These are phyloP conservation scores for Drosophila sulfurigaster DNA, from an alignment of 1,140 invertebrate species.

Conservation along the genomic window DNA sequence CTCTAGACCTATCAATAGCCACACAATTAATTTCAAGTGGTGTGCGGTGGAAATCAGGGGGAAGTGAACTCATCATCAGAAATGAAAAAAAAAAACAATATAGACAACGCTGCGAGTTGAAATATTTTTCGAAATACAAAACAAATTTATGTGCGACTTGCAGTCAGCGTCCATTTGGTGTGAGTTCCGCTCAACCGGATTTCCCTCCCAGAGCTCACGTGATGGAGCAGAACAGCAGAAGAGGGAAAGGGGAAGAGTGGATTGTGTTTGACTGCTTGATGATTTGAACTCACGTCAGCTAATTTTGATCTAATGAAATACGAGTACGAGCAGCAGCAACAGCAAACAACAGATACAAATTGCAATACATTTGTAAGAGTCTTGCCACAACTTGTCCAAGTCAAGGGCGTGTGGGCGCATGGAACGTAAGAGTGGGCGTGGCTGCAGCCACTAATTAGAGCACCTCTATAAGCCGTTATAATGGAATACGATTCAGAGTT, in stretches of 20 bases:
- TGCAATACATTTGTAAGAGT: constrained; percentile 67
- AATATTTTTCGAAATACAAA: constrained; percentile 30
- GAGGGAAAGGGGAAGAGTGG: background rate
- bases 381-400: constrained; percentile 1
- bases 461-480: constrained; percentile 52
- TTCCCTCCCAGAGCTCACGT: constrained; percentile 27
- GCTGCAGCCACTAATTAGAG: constrained; percentile 40
- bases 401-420: background rate
- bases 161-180: constrained; percentile 67
- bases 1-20: constrained; percentile 68
- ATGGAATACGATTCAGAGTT: constrained; percentile 36
- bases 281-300: constrained; percentile 62
- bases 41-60: background rate
- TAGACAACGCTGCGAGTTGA: constrained; percentile 28
- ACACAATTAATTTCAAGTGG: constrained; percentile 70
- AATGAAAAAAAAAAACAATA: constrained; percentile 24
- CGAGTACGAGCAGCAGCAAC: constrained; percentile 32
- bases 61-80: constrained; percentile 33
- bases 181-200: constrained; percentile 68
- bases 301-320: constrained; percentile 73
- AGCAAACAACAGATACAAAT: constrained; percentile 63
- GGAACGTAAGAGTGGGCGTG: constrained; percentile 21
- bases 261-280: constrained; percentile 9
- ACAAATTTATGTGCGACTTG: constrained; percentile 69
- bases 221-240: background rate